phyloP scores from a whole-genome alignment of 2,888 invertebrate species.

The Lasius fuliginosus region DNA sequence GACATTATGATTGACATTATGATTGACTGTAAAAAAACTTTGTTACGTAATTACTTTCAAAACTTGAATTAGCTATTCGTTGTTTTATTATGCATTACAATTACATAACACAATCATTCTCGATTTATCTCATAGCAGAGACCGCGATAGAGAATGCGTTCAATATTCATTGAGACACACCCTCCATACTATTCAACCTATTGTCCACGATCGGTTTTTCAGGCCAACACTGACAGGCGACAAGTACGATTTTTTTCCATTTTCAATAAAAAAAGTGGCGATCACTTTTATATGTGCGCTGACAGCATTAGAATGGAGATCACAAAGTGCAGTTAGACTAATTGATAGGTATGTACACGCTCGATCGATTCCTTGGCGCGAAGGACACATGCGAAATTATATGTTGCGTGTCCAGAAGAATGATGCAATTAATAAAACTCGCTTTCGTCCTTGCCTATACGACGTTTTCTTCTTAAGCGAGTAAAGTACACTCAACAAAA shows the following conservation, averaged over 20 bases:
- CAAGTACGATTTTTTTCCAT: constrained; percentile 28
- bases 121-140: constrained; percentile 1
- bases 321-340: constrained; percentile 50
- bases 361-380: constrained; percentile 41
- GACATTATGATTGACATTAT: too few relatives aligned
- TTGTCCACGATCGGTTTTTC: constrained; percentile 22
- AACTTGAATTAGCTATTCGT: neutral
- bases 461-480: neutral
- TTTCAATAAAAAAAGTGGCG: constrained; percentile 27
- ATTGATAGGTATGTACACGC: constrained; percentile 58
- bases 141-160: neutral
- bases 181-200: neutral
- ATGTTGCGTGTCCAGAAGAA: constrained; percentile 17
- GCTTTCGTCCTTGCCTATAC: neutral
- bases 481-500: neutral
- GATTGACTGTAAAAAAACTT: neutral
- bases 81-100: neutral
- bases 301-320: constrained; percentile 41
- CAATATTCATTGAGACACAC: neutral
- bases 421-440: constrained; percentile 19
- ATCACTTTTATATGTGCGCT: constrained; percentile 21
- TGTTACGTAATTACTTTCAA: neutral
- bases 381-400: constrained; percentile 36
- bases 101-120: neutral
- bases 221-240: constrained; percentile 1